These are phyloP conservation scores for Dasyurus viverrinus DNA, from an alignment of 2,113 vertebrate genomes.

Conservation along the genomic window DNA sequence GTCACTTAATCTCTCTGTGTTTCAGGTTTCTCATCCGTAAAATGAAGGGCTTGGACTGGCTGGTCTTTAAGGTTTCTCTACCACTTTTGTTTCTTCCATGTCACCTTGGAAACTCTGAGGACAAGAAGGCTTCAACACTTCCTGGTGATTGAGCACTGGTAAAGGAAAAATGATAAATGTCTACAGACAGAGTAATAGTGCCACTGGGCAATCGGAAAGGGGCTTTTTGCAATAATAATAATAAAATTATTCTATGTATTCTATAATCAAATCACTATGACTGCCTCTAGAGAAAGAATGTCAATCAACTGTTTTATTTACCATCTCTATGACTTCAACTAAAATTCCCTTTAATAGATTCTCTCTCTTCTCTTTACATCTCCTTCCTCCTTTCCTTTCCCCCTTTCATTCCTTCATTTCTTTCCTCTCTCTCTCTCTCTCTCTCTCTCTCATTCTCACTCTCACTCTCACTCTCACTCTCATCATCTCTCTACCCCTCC, in stretches of 20 bases:
- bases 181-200: neutral
- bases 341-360: neutral
- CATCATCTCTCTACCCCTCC: too few relatives aligned
- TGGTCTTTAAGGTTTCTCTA: neutral
- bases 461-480: too few relatives aligned
- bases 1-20: neutral
- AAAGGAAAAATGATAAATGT: neutral
- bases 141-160: neutral
- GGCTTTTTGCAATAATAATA: neutral
- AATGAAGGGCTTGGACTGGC: neutral
- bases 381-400: too few relatives aligned
- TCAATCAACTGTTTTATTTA: neutral
- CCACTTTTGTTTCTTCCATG: neutral
- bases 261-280: neutral
- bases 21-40: neutral
- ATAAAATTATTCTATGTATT: neutral
- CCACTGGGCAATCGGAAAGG: neutral
- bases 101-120: neutral
- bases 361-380: neutral
- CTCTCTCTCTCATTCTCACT: fast-evolving
- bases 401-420: too few relatives aligned
- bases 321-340: neutral
- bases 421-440: too few relatives aligned
- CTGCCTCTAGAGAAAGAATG: neutral
- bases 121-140: neutral